phyloP scores from a whole-genome alignment of 2,113 vertebrate species.

The Notechis scutatus region DNA sequence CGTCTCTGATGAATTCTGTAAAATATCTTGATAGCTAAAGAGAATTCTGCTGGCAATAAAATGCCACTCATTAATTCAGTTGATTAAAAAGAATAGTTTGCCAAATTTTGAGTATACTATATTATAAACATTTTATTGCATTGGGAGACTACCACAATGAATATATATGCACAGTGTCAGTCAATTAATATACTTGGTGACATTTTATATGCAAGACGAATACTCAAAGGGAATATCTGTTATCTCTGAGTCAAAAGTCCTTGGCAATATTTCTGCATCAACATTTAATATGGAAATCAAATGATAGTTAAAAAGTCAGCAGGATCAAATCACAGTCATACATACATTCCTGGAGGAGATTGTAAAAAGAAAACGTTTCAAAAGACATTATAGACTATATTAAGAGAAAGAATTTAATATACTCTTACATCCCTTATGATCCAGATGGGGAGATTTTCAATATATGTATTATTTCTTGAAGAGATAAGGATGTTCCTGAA shows the following conservation, averaged over 20 bases:
- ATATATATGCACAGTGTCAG: neutral
- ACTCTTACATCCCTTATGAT: neutral
- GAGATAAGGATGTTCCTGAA: neutral
- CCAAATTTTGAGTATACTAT: neutral
- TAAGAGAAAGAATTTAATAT: neutral
- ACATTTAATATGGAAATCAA: neutral
- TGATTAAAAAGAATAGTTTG: neutral
- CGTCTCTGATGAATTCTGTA: neutral
- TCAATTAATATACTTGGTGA: neutral
- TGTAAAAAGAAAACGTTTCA: neutral
- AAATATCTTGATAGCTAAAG: neutral
- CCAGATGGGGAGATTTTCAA: neutral
- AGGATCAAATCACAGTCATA: neutral
- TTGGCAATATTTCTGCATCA: neutral
- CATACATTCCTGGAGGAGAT: neutral
- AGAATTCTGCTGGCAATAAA: neutral
- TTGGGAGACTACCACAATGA: neutral
- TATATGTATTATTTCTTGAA: neutral
- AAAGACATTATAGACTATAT: neutral
- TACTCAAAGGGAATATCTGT: neutral
- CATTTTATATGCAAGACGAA: neutral
- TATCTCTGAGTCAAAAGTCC: neutral
- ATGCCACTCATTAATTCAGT: neutral
- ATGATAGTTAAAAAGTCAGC: neutral
- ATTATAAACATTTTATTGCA: neutral